Base-by-base conservation (phyloP, 2,888 invertebrate species). In the Ametastegia equiseti region DNA sequence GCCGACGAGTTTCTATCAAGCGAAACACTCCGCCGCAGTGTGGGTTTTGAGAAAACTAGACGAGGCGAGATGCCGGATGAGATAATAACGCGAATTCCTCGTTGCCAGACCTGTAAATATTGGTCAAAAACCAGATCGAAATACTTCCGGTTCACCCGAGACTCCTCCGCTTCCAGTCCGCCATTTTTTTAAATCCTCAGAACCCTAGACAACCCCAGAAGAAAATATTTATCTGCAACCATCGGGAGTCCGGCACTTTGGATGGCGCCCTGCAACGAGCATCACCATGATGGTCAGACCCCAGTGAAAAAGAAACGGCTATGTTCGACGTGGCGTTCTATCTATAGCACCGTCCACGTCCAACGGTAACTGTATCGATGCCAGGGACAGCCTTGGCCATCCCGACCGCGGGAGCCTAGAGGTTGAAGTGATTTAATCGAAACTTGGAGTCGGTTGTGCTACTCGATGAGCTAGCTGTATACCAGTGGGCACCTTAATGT, bases 371-470 rank as follows among this genome's bases (percentile, higher is more conserved):
- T 30, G 73, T 73, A 73, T 73, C 73, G 73, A 73, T 54, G 73
- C 73, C 73, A 73, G 73, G 73, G 73, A 73, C 73, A 73, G 73
- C 73, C 73, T 73, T 73, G 73, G 73, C 73, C 73, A 73, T 73
- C 47, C 73, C 11, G 30, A 60, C 27, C 60, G 13, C 60, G 13
- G 60, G n/a, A 23, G 60, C 11, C 60, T 60, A 60, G 60, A 60
- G 27, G 60, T 60, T 60, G 60, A 60, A 30, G 30, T 60, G 60
- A 60, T 60, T 60, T 30, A 15, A 60, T 60, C 60, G 60, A 30
- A 30, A 30, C 60, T 30, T 9, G 30, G 30, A 60, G 30, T 60
- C 30, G n/a, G n/a, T n/a, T n/a, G n/a, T n/a, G n/a, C n/a, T n/a
- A n/a, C n/a, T n/a, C n/a, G n/a, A n/a, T n/a, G n/a, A n/a, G n/a